phyloP scores from a whole-genome alignment of 1,140 invertebrate species.

The Callitettix versicolor region DNA sequence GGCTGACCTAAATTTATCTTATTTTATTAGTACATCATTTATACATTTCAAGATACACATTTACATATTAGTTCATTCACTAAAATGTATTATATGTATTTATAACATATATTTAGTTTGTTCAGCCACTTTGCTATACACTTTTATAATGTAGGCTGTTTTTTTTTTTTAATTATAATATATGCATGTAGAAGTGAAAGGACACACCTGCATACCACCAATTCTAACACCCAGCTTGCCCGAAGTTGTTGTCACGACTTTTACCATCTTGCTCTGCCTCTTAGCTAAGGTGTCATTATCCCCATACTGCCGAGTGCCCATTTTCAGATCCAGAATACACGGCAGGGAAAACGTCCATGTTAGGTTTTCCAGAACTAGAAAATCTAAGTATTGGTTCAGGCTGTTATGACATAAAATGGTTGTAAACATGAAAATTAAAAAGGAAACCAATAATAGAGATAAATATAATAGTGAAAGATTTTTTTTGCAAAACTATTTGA shows the following conservation, averaged over 20 bases:
- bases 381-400: conserved; percentile 33
- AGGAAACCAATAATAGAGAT: not conserved
- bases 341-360: conserved; percentile 36
- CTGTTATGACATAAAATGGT: not conserved
- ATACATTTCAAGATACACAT: too few species aligned
- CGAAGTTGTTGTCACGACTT: conserved; percentile 46
- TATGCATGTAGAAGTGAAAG: too few species aligned
- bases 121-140: too few species aligned
- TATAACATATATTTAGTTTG: too few species aligned
- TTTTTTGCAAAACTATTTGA: not conserved
- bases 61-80: too few species aligned
- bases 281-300: conserved; percentile 46
- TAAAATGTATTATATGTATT: too few species aligned
- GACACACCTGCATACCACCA: conserved; percentile 51
- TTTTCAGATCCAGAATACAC: conserved; percentile 52
- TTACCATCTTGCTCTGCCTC: conserved; percentile 41
- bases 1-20: too few species aligned
- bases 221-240: conserved; percentile 44
- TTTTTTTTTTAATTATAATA: too few species aligned
- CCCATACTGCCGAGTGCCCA: conserved; percentile 52
- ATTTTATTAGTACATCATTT: too few species aligned
- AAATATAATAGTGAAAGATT: not conserved
- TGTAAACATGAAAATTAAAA: too few species aligned
- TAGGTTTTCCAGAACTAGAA: conserved; percentile 51
- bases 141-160: too few species aligned